Conservation (phyloP, 2,797 vertebrate genomes). For the Malacoraja senta region DNA sequence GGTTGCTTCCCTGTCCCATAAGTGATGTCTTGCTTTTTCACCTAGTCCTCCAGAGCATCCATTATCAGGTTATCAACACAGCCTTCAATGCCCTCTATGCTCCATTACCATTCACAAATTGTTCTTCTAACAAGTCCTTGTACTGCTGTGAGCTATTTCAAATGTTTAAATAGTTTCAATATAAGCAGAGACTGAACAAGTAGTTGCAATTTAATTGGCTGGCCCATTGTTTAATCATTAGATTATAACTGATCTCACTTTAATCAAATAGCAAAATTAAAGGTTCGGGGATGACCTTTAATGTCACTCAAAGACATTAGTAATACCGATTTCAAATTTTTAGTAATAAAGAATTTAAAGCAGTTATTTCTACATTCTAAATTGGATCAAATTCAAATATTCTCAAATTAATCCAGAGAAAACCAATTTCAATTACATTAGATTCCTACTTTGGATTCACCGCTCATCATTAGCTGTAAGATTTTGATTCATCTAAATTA, state of each 20-base stretch:
- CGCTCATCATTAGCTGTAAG: conserved; percentile 16
- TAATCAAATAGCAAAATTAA: conserved; percentile 12
- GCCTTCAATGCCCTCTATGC: background rate
- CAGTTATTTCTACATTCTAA: conserved; percentile 15
- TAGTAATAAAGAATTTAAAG: conserved; percentile 20
- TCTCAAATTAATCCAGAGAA: conserved; percentile 29
- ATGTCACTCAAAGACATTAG: background rate
- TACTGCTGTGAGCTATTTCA: conserved; percentile 15
- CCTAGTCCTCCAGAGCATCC: background rate
- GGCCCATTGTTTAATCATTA: background rate
- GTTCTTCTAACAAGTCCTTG: background rate
- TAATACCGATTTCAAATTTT: conserved; percentile 16
- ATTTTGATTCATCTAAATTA: conserved; percentile 30
- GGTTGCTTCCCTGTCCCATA: background rate
- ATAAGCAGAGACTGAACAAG: background rate
- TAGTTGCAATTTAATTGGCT: conserved; percentile 12
- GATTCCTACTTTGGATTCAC: conserved; percentile 1
- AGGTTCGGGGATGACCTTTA: background rate
- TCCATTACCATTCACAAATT: background rate
- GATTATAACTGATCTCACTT: conserved; percentile 21
- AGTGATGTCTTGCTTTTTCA: background rate
- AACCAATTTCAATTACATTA: conserved; percentile 27
- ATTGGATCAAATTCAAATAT: conserved; percentile 31
- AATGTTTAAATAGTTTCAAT: conserved; percentile 15
- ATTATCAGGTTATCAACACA: background rate